A percentile compares a stretch with the other conserved stretches of the same genome.
phyloP scores from a whole-genome alignment of 1,140 invertebrate species.

The Hirudo medicinalis region DNA sequence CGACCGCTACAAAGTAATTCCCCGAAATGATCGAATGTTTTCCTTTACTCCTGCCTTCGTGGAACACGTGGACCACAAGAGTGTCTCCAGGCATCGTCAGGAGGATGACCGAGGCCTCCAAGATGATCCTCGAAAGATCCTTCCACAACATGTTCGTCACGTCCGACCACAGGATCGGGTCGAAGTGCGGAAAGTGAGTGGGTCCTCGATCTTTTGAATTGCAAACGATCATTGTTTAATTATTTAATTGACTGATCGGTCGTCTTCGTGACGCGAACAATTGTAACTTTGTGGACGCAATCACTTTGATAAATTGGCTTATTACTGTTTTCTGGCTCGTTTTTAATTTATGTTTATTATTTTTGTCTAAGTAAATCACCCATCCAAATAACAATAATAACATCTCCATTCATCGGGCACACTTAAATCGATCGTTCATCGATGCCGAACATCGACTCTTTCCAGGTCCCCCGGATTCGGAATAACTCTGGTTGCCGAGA shows the following conservation, averaged over 20 bases:
- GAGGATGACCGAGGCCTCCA: slow-evolving; percentile 78
- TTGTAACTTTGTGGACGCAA: background rate
- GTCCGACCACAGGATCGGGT: slow-evolving; percentile 75
- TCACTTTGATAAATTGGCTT: too few relatives aligned
- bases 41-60: too few relatives aligned
- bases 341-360: too few relatives aligned
- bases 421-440: too few relatives aligned
- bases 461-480: slow-evolving; percentile 62
- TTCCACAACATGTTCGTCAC: slow-evolving; percentile 88
- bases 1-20: too few relatives aligned
- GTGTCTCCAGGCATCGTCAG: slow-evolving; percentile 81
- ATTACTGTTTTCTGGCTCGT: too few relatives aligned
- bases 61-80: slow-evolving; percentile 56
- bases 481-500: slow-evolving; percentile 78
- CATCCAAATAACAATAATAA: background rate
- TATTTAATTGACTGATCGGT: too few relatives aligned
- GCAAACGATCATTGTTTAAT: too few relatives aligned
- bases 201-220: background rate
- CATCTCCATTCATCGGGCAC: too few relatives aligned
- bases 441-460: background rate
- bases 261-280: slow-evolving; percentile 9
- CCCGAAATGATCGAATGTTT: too few relatives aligned
- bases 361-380: too few relatives aligned
- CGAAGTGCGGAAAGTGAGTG: slow-evolving; percentile 64
- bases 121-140: slow-evolving; percentile 76